Evolutionary conservation across 2,888 invertebrate genomes (phyloP).

Genomic region (Hirtodrosophila trivittata): DNA sequence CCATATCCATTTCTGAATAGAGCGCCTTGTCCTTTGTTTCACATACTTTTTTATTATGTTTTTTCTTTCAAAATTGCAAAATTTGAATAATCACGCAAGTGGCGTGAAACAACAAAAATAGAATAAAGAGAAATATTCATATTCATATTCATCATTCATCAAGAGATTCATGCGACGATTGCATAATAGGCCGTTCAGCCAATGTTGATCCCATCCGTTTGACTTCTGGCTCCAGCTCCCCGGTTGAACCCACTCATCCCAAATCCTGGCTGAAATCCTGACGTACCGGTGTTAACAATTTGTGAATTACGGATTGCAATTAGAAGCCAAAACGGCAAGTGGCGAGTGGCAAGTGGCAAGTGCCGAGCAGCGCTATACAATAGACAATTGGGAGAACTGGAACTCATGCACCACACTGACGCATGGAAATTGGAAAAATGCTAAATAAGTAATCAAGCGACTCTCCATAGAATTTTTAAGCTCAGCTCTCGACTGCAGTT

Average conservation of each 20-base stretch:
- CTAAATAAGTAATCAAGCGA: slow-evolving; percentile 79
- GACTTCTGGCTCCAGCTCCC: slow-evolving; percentile 25
- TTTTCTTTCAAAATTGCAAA: slow-evolving; percentile 65
- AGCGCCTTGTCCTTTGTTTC: slow-evolving; percentile 65
- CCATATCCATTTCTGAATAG: slow-evolving; percentile 56
- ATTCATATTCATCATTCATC: slow-evolving; percentile 35
- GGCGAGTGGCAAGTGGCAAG: slow-evolving; percentile 20
- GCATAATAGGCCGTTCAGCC: slow-evolving; percentile 59
- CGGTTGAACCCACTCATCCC: no score
- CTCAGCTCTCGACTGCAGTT: slow-evolving; percentile 15
- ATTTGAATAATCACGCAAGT: slow-evolving; percentile 76
- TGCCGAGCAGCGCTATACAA: slow-evolving; percentile 41
- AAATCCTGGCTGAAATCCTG: no score
- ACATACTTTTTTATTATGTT: slow-evolving; percentile 7
- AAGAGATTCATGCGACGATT: slow-evolving; percentile 32
- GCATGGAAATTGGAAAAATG: slow-evolving; percentile 74
- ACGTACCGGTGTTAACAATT: slow-evolving; percentile 43
- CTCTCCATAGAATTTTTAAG: slow-evolving; percentile 27
- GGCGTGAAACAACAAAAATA: slow-evolving; percentile 62
- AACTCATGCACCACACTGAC: slow-evolving; percentile 2
- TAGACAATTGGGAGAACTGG: slow-evolving; percentile 55
- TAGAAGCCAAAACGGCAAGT: slow-evolving; percentile 49
- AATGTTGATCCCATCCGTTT: slow-evolving; percentile 39
- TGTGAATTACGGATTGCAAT: slow-evolving; percentile 61
- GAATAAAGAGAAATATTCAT: slow-evolving; percentile 33